Percentiles rank a stretch among this genome's conserved stretches.
phyloP scores from a whole-genome alignment of 2,888 invertebrate genomes.

The Megaustenia siamemsis region DNA sequence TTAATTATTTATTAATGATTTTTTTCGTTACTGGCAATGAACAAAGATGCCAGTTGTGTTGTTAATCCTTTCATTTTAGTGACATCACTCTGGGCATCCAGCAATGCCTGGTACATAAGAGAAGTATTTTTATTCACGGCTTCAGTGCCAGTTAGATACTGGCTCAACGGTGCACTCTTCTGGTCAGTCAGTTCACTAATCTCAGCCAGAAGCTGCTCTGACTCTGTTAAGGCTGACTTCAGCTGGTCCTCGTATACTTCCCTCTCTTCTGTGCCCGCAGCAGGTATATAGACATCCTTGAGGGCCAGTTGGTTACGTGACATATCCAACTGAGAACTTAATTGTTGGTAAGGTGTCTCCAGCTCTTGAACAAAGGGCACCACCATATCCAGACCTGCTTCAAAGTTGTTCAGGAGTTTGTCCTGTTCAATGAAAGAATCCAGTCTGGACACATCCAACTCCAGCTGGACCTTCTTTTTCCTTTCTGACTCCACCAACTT shows the following conservation, averaged over 20 bases:
- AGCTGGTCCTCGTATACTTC: slow-evolving; percentile 62
- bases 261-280: slow-evolving; percentile 62
- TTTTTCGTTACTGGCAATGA: slow-evolving; percentile 25
- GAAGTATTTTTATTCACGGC: slow-evolving; percentile 22
- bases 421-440: slow-evolving; percentile 68
- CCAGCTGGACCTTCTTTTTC: slow-evolving; percentile 64
- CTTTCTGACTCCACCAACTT: slow-evolving; percentile 65
- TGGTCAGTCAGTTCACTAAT: slow-evolving; percentile 20
- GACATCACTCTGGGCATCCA: slow-evolving; percentile 15
- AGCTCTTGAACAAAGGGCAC: slow-evolving; percentile 63
- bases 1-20: no score
- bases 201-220: slow-evolving; percentile 72
- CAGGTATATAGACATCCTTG: slow-evolving; percentile 71
- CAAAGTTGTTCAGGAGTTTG: slow-evolving; percentile 63
- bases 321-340: slow-evolving; percentile 73
- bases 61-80: slow-evolving; percentile 1
- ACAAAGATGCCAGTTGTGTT: slow-evolving; percentile 40
- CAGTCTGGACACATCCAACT: slow-evolving; percentile 63
- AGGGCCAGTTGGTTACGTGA: slow-evolving; percentile 75
- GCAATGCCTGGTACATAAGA: slow-evolving; percentile 16
- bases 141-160: slow-evolving; percentile 24
- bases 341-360: slow-evolving; percentile 63
- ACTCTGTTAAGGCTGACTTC: slow-evolving; percentile 66
- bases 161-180: not conserved
- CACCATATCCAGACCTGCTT: slow-evolving; percentile 62